These are phyloP conservation scores for Betta splendens DNA, from an alignment of 2,797 vertebrate species.

Conservation along the genomic window DNA sequence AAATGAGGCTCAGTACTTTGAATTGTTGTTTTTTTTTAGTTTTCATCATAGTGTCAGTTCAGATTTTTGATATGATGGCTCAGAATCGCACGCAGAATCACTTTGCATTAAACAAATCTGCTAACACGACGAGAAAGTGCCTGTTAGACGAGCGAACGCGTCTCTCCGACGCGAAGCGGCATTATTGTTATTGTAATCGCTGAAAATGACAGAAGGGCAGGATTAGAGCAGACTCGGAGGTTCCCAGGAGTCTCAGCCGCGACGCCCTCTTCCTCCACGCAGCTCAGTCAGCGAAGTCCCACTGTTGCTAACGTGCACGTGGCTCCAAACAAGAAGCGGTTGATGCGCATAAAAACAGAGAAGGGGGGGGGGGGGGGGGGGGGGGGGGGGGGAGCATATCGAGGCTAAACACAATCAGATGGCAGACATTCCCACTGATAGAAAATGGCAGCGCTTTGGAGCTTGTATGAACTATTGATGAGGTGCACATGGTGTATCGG, in stretches of 20 bases:
- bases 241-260: conserved; percentile 22
- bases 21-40: conserved; percentile 1
- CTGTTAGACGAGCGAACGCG: conserved; percentile 21
- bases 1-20: conserved; percentile 8
- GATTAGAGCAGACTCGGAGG: conserved; percentile 21
- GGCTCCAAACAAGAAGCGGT: conserved; percentile 43
- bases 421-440: conserved; percentile 62
- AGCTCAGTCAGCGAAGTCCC: conserved; percentile 34
- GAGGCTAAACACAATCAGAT: conserved; percentile 69
- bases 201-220: background rate
- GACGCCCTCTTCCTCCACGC: conserved; percentile 7
- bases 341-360: conserved; percentile 47
- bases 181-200: conserved; percentile 19
- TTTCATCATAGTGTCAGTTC: conserved; percentile 1
- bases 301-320: conserved; percentile 23
- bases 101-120: background rate
- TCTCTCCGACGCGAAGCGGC: conserved; percentile 5
- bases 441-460: conserved; percentile 60
- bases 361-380: too few relatives aligned
- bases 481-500: conserved; percentile 58
- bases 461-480: conserved; percentile 68
- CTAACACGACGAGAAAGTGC: conserved; percentile 13
- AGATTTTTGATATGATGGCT: background rate
- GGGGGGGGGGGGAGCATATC: conserved; percentile 12
- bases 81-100: background rate